phyloP scores from a whole-genome alignment of 2,888 invertebrate species.

The Bombylius discolor region DNA sequence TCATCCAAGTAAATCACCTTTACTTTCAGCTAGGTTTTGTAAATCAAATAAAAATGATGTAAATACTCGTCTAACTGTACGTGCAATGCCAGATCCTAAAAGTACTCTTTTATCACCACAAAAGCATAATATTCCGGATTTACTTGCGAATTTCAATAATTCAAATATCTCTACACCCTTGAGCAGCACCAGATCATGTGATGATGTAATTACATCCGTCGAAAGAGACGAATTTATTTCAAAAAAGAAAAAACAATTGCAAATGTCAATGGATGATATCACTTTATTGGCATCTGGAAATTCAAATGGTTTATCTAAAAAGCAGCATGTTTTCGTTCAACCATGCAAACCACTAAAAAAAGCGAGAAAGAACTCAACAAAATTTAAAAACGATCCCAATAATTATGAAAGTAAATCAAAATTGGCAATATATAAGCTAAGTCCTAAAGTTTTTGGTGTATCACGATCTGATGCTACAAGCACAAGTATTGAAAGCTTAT shows the following conservation, averaged over 20 bases:
- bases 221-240: constrained; percentile 22
- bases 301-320: constrained; percentile 16
- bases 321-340: constrained; percentile 32
- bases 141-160: constrained; percentile 35
- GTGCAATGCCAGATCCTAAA: constrained; percentile 52
- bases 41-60: constrained; percentile 19
- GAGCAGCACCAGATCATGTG: constrained; percentile 40
- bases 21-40: neutral
- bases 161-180: constrained; percentile 10
- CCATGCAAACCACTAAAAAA: constrained; percentile 11
- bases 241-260: constrained; percentile 25
- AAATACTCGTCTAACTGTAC: constrained; percentile 42
- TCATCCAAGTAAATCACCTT: neutral
- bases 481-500: constrained; percentile 33
- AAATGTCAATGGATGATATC: constrained; percentile 47
- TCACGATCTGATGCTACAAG: constrained; percentile 27
- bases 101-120: constrained; percentile 16
- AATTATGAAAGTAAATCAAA: constrained; percentile 18
- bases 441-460: constrained; percentile 52
- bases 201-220: constrained; percentile 41
- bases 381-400: neutral
- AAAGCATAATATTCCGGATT: constrained; percentile 20
- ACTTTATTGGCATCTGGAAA: constrained; percentile 37
- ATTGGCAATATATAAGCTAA: constrained; percentile 41
- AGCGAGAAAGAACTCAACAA: neutral